A percentile compares a stretch with the other conserved stretches of the same genome.
phyloP scores from a whole-genome alignment of 37 sponge, comb jelly and placozoan genomes.

The Cladorhizidae sp. region DNA sequence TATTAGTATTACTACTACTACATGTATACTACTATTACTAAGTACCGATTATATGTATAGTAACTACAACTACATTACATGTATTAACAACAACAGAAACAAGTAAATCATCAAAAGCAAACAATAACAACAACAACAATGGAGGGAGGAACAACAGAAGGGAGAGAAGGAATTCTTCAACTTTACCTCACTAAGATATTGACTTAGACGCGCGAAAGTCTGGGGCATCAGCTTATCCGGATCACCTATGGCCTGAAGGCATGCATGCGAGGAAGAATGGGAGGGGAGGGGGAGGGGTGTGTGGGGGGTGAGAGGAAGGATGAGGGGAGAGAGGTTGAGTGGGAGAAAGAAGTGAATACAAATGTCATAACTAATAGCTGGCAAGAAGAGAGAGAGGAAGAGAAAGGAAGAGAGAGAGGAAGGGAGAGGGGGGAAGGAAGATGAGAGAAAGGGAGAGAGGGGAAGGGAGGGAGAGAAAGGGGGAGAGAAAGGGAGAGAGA shows the following conservation, averaged over 20 bases:
- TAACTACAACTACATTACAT: too few species aligned
- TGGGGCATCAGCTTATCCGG: not conserved
- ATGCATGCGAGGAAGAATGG: not conserved
- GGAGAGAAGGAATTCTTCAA: too few species aligned
- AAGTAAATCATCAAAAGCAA: too few species aligned
- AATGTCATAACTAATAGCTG: too few species aligned
- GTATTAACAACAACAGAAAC: too few species aligned
- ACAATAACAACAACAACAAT: too few species aligned
- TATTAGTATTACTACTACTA: too few species aligned
- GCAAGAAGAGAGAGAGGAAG: not conserved
- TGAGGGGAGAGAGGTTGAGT: not conserved
- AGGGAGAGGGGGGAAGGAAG: not conserved
- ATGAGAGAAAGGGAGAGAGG: not conserved
- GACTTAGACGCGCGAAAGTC: constrained; percentile 15
- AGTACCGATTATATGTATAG: too few species aligned
- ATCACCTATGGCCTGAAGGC: not conserved
- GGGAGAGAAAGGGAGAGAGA: too few species aligned
- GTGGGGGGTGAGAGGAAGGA: not conserved
- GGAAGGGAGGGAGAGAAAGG: not conserved
- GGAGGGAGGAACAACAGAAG: too few species aligned
- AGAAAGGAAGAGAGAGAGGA: constrained; percentile 2
- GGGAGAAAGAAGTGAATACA: too few species aligned
- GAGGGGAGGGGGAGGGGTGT: not conserved
- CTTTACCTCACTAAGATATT: constrained; percentile 30
- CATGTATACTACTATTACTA: too few species aligned